Evolutionary conservation across 2,888 invertebrate species (phyloP).

Genomic region (Eurois occulta): DNA sequence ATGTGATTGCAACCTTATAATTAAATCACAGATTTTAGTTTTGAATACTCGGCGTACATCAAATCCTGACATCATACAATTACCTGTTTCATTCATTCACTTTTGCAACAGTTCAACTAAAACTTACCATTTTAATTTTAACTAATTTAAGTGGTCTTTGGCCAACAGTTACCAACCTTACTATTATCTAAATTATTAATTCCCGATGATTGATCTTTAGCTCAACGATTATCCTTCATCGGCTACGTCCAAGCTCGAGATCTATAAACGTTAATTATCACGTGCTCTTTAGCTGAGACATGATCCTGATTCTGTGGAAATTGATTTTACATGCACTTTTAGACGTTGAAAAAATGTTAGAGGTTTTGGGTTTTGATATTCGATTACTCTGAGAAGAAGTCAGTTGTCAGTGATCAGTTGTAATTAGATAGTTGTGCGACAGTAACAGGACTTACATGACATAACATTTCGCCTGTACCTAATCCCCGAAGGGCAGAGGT

Average conservation of each 20-base stretch:
- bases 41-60: not conserved
- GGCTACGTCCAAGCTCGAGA: not conserved
- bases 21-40: not conserved
- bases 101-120: constrained; percentile 6
- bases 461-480: too few relatives aligned
- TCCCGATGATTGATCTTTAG: constrained; percentile 54
- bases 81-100: not conserved
- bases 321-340: not conserved
- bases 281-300: not conserved
- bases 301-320: not conserved
- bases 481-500: too few relatives aligned
- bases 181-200: constrained; percentile 54
- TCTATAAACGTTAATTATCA: not conserved
- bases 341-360: not conserved
- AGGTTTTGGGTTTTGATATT: not conserved
- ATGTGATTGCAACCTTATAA: constrained; percentile 6
- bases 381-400: not conserved
- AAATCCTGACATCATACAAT: constrained; percentile 5
- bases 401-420: not conserved
- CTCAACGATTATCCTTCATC: constrained; percentile 57
- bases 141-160: constrained; percentile 25
- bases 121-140: not conserved
- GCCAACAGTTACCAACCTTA: constrained; percentile 1
- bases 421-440: not conserved
- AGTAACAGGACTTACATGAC: not conserved